Evolutionary conservation across 2,113 vertebrate genomes (phyloP).

Genomic region (Trinectes maculatus): DNA sequence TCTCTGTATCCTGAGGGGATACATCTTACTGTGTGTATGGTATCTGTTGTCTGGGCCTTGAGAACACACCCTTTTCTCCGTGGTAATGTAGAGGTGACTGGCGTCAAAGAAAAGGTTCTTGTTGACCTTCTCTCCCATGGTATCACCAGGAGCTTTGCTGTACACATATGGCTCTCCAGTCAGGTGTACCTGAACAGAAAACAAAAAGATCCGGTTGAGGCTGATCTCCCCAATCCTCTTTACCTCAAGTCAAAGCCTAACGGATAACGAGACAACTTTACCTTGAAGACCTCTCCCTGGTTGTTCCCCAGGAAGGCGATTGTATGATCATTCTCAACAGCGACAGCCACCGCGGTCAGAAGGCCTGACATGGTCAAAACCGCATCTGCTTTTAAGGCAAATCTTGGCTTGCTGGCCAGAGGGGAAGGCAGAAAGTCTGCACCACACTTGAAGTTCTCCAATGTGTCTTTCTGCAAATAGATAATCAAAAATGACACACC

Average conservation of each 20-base stretch:
- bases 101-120: constrained; percentile 89
- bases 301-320: constrained; percentile 91
- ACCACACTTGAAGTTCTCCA: constrained; percentile 84
- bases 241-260: not conserved
- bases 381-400: constrained; percentile 62
- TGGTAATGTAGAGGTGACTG: constrained; percentile 89
- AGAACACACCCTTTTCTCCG: constrained; percentile 89
- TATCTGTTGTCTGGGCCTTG: too few relatives aligned
- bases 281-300: constrained; percentile 84
- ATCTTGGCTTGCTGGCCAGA: constrained; percentile 85
- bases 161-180: constrained; percentile 74
- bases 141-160: constrained; percentile 76
- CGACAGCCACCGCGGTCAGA: constrained; percentile 87
- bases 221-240: not conserved
- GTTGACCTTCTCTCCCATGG: constrained; percentile 86
- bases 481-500: not conserved
- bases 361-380: constrained; percentile 69
- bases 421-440: constrained; percentile 93
- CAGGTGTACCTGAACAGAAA: constrained; percentile 84
- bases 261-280: constrained; percentile 13
- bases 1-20: not conserved
- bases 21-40: not conserved
- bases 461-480: constrained; percentile 50
- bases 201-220: not conserved
- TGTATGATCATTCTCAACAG: constrained; percentile 87